Conservation (phyloP, 2,888 invertebrate species). For the Archips xylosteana region DNA sequence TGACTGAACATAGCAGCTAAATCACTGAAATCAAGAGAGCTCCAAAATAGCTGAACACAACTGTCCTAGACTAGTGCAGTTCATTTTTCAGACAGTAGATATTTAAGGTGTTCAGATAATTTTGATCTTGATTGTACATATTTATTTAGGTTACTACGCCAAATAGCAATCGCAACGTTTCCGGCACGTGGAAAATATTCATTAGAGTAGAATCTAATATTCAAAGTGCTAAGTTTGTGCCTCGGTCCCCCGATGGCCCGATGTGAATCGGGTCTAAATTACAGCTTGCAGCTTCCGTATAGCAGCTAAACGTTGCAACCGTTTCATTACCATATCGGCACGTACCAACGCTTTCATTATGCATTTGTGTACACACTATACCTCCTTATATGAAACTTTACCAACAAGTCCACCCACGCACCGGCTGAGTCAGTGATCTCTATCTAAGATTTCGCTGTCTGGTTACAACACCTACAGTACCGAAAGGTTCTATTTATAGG, state of each 20-base stretch:
- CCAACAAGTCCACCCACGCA: slow-evolving; percentile 60
- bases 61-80: too few relatives aligned
- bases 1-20: not conserved
- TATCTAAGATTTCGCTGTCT: slow-evolving; percentile 48
- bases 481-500: slow-evolving; percentile 32
- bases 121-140: not conserved
- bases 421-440: slow-evolving; percentile 60
- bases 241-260: not conserved
- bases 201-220: slow-evolving; percentile 11
- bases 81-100: too few relatives aligned
- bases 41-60: too few relatives aligned
- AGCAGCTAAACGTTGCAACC: slow-evolving; percentile 49
- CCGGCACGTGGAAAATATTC: not conserved
- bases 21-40: not conserved
- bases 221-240: slow-evolving; percentile 14
- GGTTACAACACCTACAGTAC: slow-evolving; percentile 34
- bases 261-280: slow-evolving; percentile 44
- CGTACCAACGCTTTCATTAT: slow-evolving; percentile 50
- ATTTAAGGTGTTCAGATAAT: too few relatives aligned
- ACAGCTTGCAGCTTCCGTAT: slow-evolving; percentile 46
- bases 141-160: not conserved
- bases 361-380: slow-evolving; percentile 49
- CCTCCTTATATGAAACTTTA: slow-evolving; percentile 43
- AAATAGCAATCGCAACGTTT: not conserved
- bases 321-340: slow-evolving; percentile 54